Percentiles rank a stretch among this genome's conserved stretches.
Evolutionary conservation across 2,113 vertebrate species (phyloP).

Genomic region (Heteronetta atricapilla): DNA sequence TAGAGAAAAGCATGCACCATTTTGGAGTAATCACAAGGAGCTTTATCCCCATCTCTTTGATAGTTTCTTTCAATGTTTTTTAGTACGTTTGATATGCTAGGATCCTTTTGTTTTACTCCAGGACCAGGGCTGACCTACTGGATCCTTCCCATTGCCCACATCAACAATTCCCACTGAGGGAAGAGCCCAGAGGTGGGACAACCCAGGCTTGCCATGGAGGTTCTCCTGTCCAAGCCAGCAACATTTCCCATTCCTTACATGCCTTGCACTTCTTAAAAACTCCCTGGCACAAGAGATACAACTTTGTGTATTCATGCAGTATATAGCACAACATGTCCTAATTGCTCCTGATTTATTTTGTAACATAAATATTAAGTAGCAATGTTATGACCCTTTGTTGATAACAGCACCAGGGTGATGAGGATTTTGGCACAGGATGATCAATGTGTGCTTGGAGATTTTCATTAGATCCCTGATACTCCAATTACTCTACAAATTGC

Average conservation of each 20-base stretch:
- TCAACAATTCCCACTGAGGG: not conserved
- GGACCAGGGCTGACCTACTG: not conserved
- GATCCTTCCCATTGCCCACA: not conserved
- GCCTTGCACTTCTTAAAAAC: not conserved
- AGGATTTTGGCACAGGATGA: conserved; percentile 7
- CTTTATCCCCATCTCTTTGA: not conserved
- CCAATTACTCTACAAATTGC: not conserved
- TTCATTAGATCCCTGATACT: not conserved
- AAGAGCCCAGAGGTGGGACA: not conserved
- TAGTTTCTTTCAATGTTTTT: not conserved
- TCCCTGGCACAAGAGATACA: not conserved
- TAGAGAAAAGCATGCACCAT: not conserved
- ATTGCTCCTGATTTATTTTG: not conserved
- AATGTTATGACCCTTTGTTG: not conserved
- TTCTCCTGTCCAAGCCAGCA: not conserved
- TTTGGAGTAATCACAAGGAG: not conserved
- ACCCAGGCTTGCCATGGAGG: not conserved
- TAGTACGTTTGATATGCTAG: not conserved
- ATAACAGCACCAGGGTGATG: not conserved
- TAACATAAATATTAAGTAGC: not conserved
- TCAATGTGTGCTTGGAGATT: not conserved
- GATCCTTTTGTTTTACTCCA: not conserved
- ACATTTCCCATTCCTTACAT: not conserved
- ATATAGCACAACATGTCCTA: not conserved
- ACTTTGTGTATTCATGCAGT: not conserved